Percentiles rank a stretch among this genome's conserved stretches.
Evolutionary conservation across 2,797 vertebrate genomes (phyloP).

Genomic region (Cryptoprocta ferox): DNA sequence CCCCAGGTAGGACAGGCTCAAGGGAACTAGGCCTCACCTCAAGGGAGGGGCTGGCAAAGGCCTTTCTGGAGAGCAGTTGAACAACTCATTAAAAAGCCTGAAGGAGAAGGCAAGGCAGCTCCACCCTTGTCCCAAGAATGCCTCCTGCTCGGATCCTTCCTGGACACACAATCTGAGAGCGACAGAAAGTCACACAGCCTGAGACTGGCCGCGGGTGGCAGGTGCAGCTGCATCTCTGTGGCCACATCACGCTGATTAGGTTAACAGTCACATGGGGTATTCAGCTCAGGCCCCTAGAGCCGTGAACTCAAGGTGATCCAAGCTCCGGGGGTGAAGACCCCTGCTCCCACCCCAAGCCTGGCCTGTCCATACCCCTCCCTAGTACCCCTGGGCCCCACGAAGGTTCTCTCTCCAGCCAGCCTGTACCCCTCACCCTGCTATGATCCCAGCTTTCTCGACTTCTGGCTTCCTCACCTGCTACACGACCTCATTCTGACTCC

Average conservation of each 20-base stretch:
- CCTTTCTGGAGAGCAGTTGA: neutral
- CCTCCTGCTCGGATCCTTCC: neutral
- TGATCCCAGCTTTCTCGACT: neutral
- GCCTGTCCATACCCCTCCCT: neutral
- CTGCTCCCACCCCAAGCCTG: neutral
- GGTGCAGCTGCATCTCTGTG: neutral
- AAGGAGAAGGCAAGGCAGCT: neutral
- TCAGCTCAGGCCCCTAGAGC: neutral
- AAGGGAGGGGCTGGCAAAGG: neutral
- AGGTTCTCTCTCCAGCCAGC: neutral
- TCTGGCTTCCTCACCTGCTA: neutral
- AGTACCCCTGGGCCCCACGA: neutral
- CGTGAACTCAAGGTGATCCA: neutral
- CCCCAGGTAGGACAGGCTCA: neutral
- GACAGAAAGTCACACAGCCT: neutral
- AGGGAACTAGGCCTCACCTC: neutral
- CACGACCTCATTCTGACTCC: neutral
- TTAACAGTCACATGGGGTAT: neutral
- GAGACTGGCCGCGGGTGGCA: neutral
- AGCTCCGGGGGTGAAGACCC: neutral
- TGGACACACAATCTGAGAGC: neutral
- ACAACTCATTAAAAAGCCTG: neutral
- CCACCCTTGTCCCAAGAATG: neutral
- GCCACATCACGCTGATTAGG: neutral
- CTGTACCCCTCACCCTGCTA: neutral